A percentile compares a stretch with the other conserved stretches of the same genome.
Evolutionary conservation across 1,140 invertebrate genomes (phyloP).

Genomic region (Neuroterus valhalla): DNA sequence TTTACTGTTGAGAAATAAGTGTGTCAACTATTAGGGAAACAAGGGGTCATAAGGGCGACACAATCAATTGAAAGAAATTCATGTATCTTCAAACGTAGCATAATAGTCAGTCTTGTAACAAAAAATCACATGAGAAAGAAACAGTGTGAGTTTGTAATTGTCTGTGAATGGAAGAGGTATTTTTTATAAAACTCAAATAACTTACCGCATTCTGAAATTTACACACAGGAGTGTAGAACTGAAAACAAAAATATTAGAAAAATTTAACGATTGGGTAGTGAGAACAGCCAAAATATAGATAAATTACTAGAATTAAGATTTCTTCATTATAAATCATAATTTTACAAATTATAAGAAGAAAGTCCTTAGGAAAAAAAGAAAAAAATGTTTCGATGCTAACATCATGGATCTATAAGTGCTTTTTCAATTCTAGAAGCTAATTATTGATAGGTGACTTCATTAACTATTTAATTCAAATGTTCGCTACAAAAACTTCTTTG

Average conservation of each 20-base stretch:
- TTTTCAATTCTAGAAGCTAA: not conserved
- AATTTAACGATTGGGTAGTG: constrained; percentile 22
- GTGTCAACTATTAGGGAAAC: not conserved
- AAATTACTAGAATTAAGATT: constrained; percentile 18
- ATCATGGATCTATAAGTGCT: constrained; percentile 25
- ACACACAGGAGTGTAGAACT: constrained; percentile 8
- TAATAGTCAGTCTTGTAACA: not conserved
- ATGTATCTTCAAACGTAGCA: not conserved
- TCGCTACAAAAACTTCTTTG: too few relatives aligned
- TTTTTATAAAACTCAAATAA: not conserved
- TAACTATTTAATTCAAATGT: too few relatives aligned
- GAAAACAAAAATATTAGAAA: constrained; percentile 14
- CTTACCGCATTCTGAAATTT: not conserved
- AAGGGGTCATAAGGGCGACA: constrained; percentile 6
- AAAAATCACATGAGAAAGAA: not conserved
- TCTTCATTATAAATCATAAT: too few relatives aligned
- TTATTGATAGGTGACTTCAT: not conserved
- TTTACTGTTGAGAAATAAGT: not conserved
- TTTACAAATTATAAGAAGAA: constrained; percentile 9
- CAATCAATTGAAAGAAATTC: constrained; percentile 1
- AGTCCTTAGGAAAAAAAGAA: constrained; percentile 20
- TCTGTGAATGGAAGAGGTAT: not conserved
- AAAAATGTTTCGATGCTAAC: constrained; percentile 16
- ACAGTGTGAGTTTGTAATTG: not conserved
- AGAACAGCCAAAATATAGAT: not conserved